Evolutionary conservation across 1,140 invertebrate species (phyloP).

Genomic region (Parasteatoda tepidariorum): DNA sequence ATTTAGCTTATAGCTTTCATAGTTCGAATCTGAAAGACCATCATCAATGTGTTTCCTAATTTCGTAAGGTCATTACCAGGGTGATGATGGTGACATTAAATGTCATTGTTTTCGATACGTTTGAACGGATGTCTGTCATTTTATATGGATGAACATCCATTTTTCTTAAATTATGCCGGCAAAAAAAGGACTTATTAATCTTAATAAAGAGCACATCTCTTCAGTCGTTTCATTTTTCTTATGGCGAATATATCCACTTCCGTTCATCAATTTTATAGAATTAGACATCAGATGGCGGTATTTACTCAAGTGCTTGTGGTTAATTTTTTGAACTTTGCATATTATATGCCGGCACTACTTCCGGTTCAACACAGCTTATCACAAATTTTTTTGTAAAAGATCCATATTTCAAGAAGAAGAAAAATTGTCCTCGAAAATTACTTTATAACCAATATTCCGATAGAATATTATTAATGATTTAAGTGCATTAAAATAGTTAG

Average conservation of each 20-base stretch:
- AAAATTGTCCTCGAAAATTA: too few relatives aligned
- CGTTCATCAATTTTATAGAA: not conserved
- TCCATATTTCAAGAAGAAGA: too few relatives aligned
- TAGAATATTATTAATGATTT: too few relatives aligned
- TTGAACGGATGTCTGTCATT: constrained; percentile 48
- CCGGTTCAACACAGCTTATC: not conserved
- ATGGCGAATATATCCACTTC: not conserved
- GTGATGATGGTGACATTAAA: constrained; percentile 27
- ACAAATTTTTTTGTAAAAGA: too few relatives aligned
- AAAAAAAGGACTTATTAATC: constrained; percentile 27
- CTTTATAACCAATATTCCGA: too few relatives aligned
- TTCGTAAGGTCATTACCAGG: constrained; percentile 49
- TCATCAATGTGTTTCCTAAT: constrained; percentile 57
- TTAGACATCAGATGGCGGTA: not conserved
- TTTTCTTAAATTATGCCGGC: constrained; percentile 25
- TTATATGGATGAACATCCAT: constrained; percentile 17
- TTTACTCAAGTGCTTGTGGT: not conserved
- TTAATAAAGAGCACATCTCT: constrained; percentile 2
- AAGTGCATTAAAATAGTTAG: too few relatives aligned
- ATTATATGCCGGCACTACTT: not conserved
- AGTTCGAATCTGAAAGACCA: constrained; percentile 25
- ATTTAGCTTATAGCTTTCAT: constrained; percentile 23
- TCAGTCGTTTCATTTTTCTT: not conserved
- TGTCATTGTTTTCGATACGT: constrained; percentile 45
- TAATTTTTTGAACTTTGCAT: not conserved